phyloP scores from a whole-genome alignment of 2,113 vertebrate species.

The Etia nguti region DNA sequence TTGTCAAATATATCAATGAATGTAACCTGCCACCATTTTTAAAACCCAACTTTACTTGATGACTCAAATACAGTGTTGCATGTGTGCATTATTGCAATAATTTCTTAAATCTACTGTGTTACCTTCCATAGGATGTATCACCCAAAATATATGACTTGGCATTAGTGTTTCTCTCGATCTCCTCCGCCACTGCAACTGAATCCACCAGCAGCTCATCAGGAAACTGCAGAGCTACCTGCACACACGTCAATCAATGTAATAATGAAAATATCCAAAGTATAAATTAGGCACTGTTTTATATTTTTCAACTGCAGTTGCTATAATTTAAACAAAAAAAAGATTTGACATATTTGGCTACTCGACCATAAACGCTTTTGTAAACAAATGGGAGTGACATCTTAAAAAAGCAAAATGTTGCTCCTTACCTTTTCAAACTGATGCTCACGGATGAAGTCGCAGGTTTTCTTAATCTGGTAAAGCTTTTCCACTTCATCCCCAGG shows the following conservation, averaged over 20 bases:
- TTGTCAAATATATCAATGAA: not conserved
- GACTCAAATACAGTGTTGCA: not conserved
- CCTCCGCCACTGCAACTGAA: constrained; percentile 70
- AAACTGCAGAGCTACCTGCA: constrained; percentile 93
- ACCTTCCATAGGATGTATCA: constrained; percentile 96
- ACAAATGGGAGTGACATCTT: not conserved
- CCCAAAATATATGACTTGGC: constrained; percentile 83
- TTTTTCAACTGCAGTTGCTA: too few relatives aligned
- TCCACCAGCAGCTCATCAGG: constrained; percentile 85
- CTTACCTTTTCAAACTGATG: constrained; percentile 62
- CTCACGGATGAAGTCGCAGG: constrained; percentile 62
- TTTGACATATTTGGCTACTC: not conserved
- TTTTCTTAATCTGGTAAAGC: constrained; percentile 63
- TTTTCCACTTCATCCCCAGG: constrained; percentile 44
- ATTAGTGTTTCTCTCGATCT: constrained; percentile 71
- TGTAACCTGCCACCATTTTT: not conserved
- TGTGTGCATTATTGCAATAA: not conserved
- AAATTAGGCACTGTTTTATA: not conserved
- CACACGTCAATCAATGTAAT: not conserved
- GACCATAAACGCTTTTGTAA: not conserved
- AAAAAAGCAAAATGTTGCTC: not conserved
- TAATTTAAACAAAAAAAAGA: not conserved
- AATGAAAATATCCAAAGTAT: not conserved
- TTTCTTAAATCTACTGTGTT: not conserved
- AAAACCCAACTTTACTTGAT: not conserved